Percentiles rank a stretch among this genome's conserved stretches.
Evolutionary conservation across 2,888 invertebrate genomes (phyloP).

Genomic region (Drosophila borealis): DNA sequence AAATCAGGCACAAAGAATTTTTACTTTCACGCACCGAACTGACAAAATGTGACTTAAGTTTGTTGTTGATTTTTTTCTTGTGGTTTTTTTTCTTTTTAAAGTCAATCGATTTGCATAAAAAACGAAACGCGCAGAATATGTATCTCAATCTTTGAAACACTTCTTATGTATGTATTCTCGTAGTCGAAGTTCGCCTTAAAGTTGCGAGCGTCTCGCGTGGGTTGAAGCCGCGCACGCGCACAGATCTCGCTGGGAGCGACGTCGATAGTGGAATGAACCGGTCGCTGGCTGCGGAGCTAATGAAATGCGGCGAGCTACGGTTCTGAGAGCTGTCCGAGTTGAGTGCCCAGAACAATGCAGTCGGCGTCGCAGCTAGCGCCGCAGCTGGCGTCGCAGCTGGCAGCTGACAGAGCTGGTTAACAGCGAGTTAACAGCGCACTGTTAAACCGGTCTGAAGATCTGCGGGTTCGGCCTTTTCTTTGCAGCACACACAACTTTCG

Average conservation of each 20-base stretch:
- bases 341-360: slow-evolving; percentile 73
- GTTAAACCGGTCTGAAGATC: slow-evolving; percentile 66
- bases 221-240: slow-evolving; percentile 72
- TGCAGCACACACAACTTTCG: slow-evolving; percentile 38
- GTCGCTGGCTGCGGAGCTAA: slow-evolving; percentile 71
- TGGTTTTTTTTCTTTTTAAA: slow-evolving; percentile 5
- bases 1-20: slow-evolving; percentile 64
- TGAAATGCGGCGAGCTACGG: slow-evolving; percentile 78
- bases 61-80: neutral
- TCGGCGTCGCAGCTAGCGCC: slow-evolving; percentile 21
- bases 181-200: slow-evolving; percentile 7
- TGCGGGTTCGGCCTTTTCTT: slow-evolving; percentile 30
- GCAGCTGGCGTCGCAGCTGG: neutral
- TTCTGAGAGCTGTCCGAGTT: slow-evolving; percentile 72
- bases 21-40: slow-evolving; percentile 69
- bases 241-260: slow-evolving; percentile 56
- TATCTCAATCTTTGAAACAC: slow-evolving; percentile 10
- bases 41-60: slow-evolving; percentile 60
- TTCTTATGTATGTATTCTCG: slow-evolving; percentile 27
- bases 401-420: slow-evolving; percentile 17
- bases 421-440: slow-evolving; percentile 58
- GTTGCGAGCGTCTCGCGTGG: slow-evolving; percentile 66
- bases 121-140: slow-evolving; percentile 38
- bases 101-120: slow-evolving; percentile 51
- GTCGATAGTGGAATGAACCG: slow-evolving; percentile 56